These are phyloP conservation scores for Alethe castanea DNA, from an alignment of 2,113 vertebrate genomes.

Conservation along the genomic window DNA sequence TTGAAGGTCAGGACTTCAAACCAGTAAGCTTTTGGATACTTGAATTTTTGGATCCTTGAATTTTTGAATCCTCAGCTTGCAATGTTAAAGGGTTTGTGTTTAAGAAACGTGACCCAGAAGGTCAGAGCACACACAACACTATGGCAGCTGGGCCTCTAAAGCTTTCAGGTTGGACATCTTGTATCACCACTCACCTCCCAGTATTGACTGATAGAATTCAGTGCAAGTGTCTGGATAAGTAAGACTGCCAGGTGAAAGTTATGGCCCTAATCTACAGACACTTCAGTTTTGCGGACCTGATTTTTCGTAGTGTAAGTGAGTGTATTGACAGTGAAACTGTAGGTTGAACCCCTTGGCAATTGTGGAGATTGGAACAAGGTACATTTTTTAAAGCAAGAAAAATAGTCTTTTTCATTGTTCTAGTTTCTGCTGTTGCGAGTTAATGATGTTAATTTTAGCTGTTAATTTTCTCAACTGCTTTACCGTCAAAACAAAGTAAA, in stretches of 20 bases:
- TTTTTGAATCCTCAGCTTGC: neutral
- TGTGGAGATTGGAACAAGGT: neutral
- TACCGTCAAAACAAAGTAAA: neutral
- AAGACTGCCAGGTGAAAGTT: neutral
- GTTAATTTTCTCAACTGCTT: neutral
- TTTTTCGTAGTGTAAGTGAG: neutral
- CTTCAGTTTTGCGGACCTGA: neutral
- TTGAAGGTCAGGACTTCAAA: slow-evolving; percentile 7
- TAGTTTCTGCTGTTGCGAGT: neutral
- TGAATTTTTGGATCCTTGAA: slow-evolving; percentile 31
- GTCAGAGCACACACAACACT: neutral
- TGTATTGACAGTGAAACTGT: neutral
- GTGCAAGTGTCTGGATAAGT: neutral
- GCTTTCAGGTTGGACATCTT: neutral
- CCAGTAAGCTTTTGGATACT: neutral
- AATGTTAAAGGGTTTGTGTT: neutral
- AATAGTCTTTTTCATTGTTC: neutral
- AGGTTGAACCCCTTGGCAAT: neutral
- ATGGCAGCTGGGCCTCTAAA: neutral
- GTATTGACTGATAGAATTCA: neutral
- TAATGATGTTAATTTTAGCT: neutral
- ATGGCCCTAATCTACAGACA: neutral
- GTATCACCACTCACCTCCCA: neutral
- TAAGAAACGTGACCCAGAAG: neutral
- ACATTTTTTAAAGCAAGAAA: neutral